Base-by-base conservation (phyloP, 2,113 vertebrate genomes). In the Mirounga angustirostris region DNA sequence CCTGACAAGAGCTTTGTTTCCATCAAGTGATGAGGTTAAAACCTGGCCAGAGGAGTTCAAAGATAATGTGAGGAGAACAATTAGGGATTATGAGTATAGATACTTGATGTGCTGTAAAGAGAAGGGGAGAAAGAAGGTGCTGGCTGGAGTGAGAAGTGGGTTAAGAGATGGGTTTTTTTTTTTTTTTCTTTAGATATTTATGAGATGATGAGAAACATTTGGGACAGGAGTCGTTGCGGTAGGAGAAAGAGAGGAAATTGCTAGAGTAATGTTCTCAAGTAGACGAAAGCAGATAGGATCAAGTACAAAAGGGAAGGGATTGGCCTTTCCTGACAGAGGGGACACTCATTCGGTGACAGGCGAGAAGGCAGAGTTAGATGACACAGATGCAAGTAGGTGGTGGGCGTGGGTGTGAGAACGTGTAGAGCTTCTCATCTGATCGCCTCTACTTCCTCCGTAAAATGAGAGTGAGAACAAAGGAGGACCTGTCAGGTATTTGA, bases 1-100 rank as follows among this genome's bases (percentile, higher is more conserved):
- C 80, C 74, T 87, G 67, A 56, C 15, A 79, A 95, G 61, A 76
- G 28, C 3, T 95, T 59, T 13, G 12, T 89, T 96, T 96, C 16
- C n/a, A 65, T 54, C 28, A 24, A 33, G 4, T 2, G 65, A 1
- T 67, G 36, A 93, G 33, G n/a, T 30, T 22, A 28, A 87, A 83
- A 30, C 24, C 22, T 56, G 30, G 52, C 50, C 88, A 78, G 50
- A 90, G 14, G 24, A 5, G 5, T 40, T 84, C 88, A 79, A 84
- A 92, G 79, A 88, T 52, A 86, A 16, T 1, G 3, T 22, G 30
- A 87, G n/a, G 22, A 65, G 28, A 84, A 14, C 9, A 65, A 36
- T 6, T 33, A 4, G 15, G 30, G n/a, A 1, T 33, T n/a, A 1
- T 8, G 69, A 52, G 6, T 16, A 4, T 14, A 65, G 33, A 73